Evolutionary conservation across 2,113 vertebrate species (phyloP).

Genomic region (Forbesichthys papilliferus): DNA sequence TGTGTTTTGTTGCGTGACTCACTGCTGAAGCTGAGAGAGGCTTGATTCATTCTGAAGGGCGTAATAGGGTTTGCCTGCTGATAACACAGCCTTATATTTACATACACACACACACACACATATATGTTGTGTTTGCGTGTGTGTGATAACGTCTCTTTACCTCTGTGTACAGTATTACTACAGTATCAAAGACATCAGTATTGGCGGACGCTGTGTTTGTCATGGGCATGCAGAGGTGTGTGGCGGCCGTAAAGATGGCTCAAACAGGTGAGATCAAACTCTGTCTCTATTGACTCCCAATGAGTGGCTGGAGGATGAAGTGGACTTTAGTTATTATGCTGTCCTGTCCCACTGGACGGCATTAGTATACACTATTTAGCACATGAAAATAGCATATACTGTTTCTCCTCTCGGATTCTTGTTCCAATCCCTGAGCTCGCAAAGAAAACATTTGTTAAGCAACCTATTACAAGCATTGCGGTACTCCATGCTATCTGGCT

Average conservation of each 20-base stretch:
- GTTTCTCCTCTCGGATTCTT: not conserved
- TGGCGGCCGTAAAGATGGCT: slow-evolving; percentile 62
- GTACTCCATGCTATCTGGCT: too few relatives aligned
- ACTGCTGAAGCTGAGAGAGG: slow-evolving; percentile 17
- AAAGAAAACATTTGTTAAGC: not conserved
- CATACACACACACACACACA: too few relatives aligned
- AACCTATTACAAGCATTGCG: not conserved
- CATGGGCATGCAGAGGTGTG: slow-evolving; percentile 89
- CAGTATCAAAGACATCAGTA: slow-evolving; percentile 93
- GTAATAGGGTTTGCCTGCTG: slow-evolving; percentile 9
- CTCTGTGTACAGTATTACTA: slow-evolving; percentile 86
- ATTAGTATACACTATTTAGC: too few relatives aligned
- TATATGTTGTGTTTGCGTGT: slow-evolving; percentile 1
- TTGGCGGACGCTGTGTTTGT: slow-evolving; percentile 90
- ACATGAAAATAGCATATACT: too few relatives aligned
- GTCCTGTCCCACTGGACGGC: too few relatives aligned
- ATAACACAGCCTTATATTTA: not conserved
- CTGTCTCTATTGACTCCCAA: not conserved
- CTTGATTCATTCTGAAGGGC: slow-evolving; percentile 19
- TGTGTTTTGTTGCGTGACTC: slow-evolving; percentile 10
- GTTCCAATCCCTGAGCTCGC: not conserved
- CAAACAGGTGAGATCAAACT: slow-evolving; percentile 73
- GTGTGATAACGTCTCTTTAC: slow-evolving; percentile 11
- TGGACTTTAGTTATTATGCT: too few relatives aligned
- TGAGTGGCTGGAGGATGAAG: too few relatives aligned